Evolutionary conservation across 2,113 vertebrate genomes (phyloP).

Genomic region (Anoplopoma fimbria): DNA sequence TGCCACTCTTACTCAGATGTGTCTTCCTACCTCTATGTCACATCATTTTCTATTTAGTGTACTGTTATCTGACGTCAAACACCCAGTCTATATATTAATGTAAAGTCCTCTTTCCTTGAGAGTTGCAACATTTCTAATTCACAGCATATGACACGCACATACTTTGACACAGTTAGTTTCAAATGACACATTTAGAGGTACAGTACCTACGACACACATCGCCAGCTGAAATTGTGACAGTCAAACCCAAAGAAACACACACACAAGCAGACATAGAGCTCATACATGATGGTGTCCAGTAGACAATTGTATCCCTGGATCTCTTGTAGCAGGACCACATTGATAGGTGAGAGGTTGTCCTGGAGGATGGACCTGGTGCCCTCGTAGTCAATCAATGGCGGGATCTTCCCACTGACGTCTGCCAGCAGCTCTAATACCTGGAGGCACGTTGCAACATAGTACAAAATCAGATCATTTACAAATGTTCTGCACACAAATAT

Average conservation of each 20-base stretch:
- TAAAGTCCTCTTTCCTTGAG: no score
- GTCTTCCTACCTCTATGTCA: no score
- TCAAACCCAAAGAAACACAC: background rate
- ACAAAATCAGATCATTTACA: background rate
- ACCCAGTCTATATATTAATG: no score
- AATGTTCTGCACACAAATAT: background rate
- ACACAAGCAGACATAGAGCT: background rate
- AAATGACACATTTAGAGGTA: background rate
- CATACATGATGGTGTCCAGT: slow-evolving; percentile 85
- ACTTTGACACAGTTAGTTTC: background rate
- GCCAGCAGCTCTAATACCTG: slow-evolving; percentile 89
- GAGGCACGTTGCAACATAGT: slow-evolving; percentile 8
- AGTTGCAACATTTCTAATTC: no score
- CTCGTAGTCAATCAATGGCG: slow-evolving; percentile 85
- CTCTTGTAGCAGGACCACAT: slow-evolving; percentile 91
- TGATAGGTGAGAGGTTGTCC: slow-evolving; percentile 86
- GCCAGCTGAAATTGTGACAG: background rate
- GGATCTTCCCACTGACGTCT: slow-evolving; percentile 87
- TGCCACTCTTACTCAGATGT: no score
- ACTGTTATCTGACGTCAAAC: no score
- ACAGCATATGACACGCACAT: no score
- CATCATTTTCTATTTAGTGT: no score
- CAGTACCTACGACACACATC: background rate
- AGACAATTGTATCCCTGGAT: slow-evolving; percentile 92
- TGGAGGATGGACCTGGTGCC: slow-evolving; percentile 81